Evolutionary conservation across 2,888 invertebrate genomes (phyloP).

Genomic region (Leucoma salicis): DNA sequence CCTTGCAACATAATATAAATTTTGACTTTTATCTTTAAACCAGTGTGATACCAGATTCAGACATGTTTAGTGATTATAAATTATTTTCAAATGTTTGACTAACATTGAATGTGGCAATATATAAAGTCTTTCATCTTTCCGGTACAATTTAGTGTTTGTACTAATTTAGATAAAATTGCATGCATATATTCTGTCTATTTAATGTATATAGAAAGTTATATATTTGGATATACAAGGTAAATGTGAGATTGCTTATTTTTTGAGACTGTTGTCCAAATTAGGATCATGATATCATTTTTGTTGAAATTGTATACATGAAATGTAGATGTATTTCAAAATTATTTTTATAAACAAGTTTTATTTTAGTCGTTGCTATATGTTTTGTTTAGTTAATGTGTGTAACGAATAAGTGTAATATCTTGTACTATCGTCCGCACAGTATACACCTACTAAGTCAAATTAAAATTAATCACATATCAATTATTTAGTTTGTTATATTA

Average conservation of each 20-base stretch:
- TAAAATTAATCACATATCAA: conserved; percentile 73
- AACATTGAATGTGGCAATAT: no score
- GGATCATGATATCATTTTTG: conserved; percentile 60
- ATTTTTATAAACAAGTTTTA: conserved; percentile 65
- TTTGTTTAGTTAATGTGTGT: conserved; percentile 41
- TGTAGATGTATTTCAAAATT: conserved; percentile 64
- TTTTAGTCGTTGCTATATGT: conserved; percentile 64
- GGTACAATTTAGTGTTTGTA: no score
- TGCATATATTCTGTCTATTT: background rate
- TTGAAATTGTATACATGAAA: conserved; percentile 57
- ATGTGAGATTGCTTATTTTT: conserved; percentile 70
- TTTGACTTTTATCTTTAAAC: no score
- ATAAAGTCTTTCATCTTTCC: no score
- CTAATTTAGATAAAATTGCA: background rate
- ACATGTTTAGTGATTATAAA: no score
- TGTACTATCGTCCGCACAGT: conserved; percentile 54
- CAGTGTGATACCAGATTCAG: no score
- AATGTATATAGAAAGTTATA: conserved; percentile 68
- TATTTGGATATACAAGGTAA: conserved; percentile 67
- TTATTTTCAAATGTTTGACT: no score
- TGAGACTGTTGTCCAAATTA: conserved; percentile 77
- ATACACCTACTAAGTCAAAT: conserved; percentile 68
- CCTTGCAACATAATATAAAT: no score
- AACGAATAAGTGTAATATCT: conserved; percentile 31
- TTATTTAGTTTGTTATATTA: conserved; percentile 73